Conservation (phyloP, 2,888 invertebrate genomes). For the Steinernema hermaphroditum region DNA sequence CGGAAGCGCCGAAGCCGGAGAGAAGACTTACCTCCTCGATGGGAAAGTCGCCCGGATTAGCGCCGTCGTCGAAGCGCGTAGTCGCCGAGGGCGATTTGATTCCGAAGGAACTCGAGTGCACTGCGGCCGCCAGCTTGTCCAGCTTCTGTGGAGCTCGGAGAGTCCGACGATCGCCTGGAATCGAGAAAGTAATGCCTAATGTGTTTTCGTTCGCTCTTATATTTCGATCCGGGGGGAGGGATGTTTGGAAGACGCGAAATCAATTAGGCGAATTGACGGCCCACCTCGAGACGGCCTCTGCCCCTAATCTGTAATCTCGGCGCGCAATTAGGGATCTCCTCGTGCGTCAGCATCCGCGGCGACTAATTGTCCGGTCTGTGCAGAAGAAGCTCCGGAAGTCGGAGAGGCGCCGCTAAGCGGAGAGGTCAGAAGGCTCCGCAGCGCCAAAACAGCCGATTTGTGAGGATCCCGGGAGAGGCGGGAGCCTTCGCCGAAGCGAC, state of each 20-base stretch:
- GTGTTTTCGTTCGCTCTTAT: constrained; percentile 24
- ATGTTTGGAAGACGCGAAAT: constrained; percentile 6
- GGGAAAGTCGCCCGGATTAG: constrained; percentile 16
- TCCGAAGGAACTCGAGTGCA: not conserved
- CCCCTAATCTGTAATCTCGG: constrained; percentile 14
- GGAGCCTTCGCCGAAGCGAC: too few relatives aligned
- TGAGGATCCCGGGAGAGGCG: too few relatives aligned
- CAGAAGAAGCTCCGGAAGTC: not conserved
- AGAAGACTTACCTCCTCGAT: constrained; percentile 18
- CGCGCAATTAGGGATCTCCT: not conserved
- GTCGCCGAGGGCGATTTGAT: not conserved
- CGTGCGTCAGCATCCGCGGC: not conserved
- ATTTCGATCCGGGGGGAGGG: constrained; percentile 22
- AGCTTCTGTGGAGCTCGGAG: not conserved
- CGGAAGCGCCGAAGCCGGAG: not conserved
- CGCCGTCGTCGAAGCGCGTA: constrained; percentile 19
- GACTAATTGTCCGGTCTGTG: not conserved
- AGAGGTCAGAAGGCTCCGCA: too few relatives aligned
- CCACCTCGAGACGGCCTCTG: constrained; percentile 1
- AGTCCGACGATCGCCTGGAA: not conserved
- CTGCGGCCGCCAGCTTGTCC: constrained; percentile 27
- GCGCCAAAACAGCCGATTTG: too few relatives aligned
- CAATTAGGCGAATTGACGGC: constrained; percentile 24
- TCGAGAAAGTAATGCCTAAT: constrained; percentile 2
- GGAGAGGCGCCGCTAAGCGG: too few relatives aligned